Conservation (phyloP, 2,888 invertebrate species). For the Cabera pusaria region DNA sequence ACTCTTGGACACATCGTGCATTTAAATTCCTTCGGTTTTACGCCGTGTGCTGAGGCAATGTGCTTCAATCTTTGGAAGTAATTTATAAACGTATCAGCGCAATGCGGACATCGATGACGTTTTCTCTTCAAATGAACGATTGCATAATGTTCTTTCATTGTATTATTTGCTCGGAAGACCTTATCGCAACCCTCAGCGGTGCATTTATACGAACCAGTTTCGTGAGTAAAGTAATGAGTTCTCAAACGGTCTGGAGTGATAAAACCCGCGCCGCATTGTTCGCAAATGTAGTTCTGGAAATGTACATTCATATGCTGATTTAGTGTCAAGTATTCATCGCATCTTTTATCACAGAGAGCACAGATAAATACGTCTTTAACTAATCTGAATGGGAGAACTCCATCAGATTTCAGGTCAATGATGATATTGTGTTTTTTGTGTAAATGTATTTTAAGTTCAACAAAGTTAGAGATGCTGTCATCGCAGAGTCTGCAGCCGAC, state of each 20-base stretch:
- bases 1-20: conserved; percentile 67
- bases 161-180: conserved; percentile 71
- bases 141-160: conserved; percentile 74
- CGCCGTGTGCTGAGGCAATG: conserved; percentile 56
- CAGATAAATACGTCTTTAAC: conserved; percentile 53
- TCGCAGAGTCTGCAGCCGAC: conserved; percentile 59
- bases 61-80: conserved; percentile 75
- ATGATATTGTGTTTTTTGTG: conserved; percentile 50
- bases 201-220: conserved; percentile 64
- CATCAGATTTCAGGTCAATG: conserved; percentile 48
- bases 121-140: conserved; percentile 73
- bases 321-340: conserved; percentile 61
- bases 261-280: conserved; percentile 70
- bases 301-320: conserved; percentile 77
- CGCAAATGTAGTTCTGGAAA: conserved; percentile 73
- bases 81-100: conserved; percentile 65
- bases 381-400: conserved; percentile 65
- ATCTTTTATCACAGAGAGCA: conserved; percentile 55
- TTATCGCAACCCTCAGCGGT: conserved; percentile 67
- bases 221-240: conserved; percentile 64
- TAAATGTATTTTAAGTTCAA: conserved; percentile 58
- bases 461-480: conserved; percentile 42
- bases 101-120: conserved; percentile 68
- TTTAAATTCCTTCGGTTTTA: conserved; percentile 69
- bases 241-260: conserved; percentile 65